Percentiles rank a stretch among this genome's conserved stretches.
These are phyloP conservation scores for Oceanites oceanicus DNA, from an alignment of 2,113 vertebrate genomes.

Conservation along the genomic window DNA sequence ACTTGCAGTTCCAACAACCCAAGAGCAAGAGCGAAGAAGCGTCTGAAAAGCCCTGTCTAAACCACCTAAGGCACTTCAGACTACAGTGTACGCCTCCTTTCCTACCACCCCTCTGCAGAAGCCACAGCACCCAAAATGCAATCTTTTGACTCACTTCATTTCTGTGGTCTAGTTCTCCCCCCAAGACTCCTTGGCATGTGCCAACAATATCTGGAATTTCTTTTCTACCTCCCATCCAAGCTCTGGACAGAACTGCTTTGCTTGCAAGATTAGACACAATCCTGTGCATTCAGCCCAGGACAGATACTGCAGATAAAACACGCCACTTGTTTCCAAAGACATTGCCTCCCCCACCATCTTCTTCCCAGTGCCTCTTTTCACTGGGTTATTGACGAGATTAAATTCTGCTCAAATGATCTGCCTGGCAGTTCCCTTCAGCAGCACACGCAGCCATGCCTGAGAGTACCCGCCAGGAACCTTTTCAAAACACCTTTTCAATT, in stretches of 20 bases:
- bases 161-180: not conserved
- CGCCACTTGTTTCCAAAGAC: not conserved
- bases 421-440: not conserved
- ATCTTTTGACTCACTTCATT: not conserved
- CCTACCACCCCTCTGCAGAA: not conserved
- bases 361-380: not conserved
- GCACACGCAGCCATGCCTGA: not conserved
- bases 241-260: not conserved
- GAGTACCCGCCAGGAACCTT: not conserved
- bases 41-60: not conserved
- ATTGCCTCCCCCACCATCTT: rapidly evolving
- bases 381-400: not conserved
- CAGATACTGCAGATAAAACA: not conserved
- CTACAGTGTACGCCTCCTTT: not conserved
- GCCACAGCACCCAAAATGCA: not conserved
- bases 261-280: not conserved
- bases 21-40: not conserved
- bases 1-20: not conserved
- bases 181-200: not conserved
- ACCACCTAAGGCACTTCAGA: not conserved
- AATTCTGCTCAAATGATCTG: not conserved
- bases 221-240: not conserved
- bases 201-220: not conserved
- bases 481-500: not conserved
- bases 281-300: not conserved